Evolutionary conservation across 2,113 vertebrate species (phyloP), one percentile per base, ranked within the genome.

Genomic region (Puma concolor): DNA sequence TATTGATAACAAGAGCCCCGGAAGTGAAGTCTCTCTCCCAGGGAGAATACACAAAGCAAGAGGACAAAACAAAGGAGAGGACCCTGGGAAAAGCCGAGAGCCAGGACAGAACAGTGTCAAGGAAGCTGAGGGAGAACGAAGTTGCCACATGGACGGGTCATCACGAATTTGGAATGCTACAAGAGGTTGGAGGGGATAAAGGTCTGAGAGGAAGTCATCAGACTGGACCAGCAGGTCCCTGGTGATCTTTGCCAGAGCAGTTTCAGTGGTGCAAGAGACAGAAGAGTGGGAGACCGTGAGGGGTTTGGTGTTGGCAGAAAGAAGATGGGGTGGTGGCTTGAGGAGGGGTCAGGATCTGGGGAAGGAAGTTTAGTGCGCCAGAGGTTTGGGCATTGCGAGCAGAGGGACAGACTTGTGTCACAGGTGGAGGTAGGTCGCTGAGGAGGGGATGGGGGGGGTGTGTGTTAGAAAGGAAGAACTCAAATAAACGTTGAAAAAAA

Each of bases 401-500:
- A 89, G 16, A 66, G 10, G 60, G 54, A 84, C 36, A 71, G 14
- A 82, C 96, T 88, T 82, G 36, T 33, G 11, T 90, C 60, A 64
- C n/a, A 8, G 23, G 16, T 44, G 44, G 25, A 79, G 36, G 29
- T 50, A 79, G 29, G 29, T 83, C 33, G 4, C 31, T 41, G 50
- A 71, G 25, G 81, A 72, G 19, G 79, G 85, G 69, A 72, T 13
- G 31, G 50, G 60, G 60, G 88, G 15, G 12, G 92, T 81, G 6
- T 38, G 36, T 85, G 54, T 85, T 71, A 81, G 64, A 82, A 96
- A 97, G 85, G 29, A 81, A 95, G 63, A 77, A 71, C 23, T 86
- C 10, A n/a, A n/a, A n/a, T n/a, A n/a, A n/a, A n/a, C n/a, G n/a
- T n/a, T n/a, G n/a, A n/a, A n/a, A n/a, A n/a, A n/a, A n/a, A n/a